Conservation (phyloP, 2,113 vertebrate genomes). For the Hyaena hyaena region DNA sequence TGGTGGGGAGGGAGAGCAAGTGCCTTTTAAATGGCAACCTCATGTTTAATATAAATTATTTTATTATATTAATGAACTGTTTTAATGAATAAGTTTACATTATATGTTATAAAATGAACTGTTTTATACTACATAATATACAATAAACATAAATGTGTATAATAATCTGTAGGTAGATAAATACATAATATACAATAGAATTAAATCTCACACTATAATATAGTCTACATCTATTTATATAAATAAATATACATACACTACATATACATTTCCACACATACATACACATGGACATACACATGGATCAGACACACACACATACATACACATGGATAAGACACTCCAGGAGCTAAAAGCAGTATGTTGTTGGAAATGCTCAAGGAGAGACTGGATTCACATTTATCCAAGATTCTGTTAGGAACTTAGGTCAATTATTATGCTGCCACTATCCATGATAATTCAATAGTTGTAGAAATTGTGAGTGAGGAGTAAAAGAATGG, state of each 20-base stretch:
- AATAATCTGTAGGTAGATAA: background rate
- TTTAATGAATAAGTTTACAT: background rate
- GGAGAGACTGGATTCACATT: background rate
- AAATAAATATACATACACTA: background rate
- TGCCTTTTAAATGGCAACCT: background rate
- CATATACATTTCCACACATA: background rate
- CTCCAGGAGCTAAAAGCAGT: background rate
- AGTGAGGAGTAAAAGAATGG: background rate
- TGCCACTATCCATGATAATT: background rate
- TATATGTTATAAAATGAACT: background rate
- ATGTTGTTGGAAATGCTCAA: background rate
- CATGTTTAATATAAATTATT: background rate
- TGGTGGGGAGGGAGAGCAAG: too few species aligned
- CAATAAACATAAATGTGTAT: background rate
- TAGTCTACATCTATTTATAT: background rate
- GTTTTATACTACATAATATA: background rate
- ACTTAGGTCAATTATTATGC: background rate
- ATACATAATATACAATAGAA: background rate
- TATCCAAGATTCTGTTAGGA: background rate
- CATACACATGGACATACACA: too few species aligned
- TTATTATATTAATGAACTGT: background rate
- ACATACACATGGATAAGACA: background rate
- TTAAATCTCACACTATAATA: background rate
- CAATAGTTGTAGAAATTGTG: background rate
- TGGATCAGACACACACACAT: background rate